phyloP scores from a whole-genome alignment of 2,113 vertebrate species.

The Phylloscopus trochiloides region DNA sequence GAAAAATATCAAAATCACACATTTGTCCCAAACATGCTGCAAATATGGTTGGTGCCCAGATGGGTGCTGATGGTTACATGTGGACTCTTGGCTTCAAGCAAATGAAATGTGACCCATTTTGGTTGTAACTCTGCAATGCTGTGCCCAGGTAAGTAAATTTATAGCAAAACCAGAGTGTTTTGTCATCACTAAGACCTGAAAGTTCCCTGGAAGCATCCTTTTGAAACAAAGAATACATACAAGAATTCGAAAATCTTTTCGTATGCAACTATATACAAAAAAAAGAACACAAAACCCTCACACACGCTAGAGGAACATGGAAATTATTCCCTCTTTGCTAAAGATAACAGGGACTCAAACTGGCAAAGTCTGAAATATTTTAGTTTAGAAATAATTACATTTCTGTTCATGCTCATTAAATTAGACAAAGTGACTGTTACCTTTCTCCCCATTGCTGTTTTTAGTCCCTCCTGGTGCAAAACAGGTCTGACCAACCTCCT shows the following conservation, averaged over 20 bases:
- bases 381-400: not conserved
- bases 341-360: not conserved
- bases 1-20: not conserved
- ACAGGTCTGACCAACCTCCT: not conserved
- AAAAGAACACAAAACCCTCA: too few relatives aligned
- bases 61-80: not conserved
- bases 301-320: not conserved
- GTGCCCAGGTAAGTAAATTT: not conserved
- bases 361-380: not conserved
- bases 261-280: not conserved
- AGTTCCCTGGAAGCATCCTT: not conserved
- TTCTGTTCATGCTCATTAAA: not conserved
- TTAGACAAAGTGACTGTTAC: not conserved
- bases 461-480: not conserved
- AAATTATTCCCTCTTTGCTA: not conserved
- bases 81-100: not conserved
- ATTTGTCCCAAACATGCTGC: not conserved
- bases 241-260: not conserved
- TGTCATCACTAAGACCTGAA: not conserved
- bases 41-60: not conserved
- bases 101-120: not conserved
- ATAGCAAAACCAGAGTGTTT: not conserved
- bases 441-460: not conserved
- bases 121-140: not conserved
- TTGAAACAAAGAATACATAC: not conserved